Evolutionary conservation across 2,797 vertebrate genomes (phyloP).

Genomic region (Cirrhinus mrigala): DNA sequence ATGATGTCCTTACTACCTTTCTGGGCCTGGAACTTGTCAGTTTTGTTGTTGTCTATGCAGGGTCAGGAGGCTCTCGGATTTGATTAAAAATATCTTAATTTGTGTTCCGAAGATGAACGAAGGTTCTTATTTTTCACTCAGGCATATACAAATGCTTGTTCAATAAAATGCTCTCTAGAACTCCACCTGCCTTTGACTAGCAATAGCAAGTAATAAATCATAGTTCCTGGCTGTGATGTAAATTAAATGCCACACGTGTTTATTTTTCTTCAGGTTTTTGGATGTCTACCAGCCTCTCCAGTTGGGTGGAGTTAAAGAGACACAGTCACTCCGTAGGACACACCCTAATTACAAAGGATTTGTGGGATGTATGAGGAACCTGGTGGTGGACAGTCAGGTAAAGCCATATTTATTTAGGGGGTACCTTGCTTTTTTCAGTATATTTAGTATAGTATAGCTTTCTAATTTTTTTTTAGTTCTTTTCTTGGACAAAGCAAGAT

Average conservation of each 20-base stretch:
- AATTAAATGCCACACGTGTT: background rate
- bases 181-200: background rate
- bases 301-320: conserved; percentile 86
- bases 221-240: background rate
- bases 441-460: background rate
- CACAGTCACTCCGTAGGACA: conserved; percentile 65
- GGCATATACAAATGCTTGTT: background rate
- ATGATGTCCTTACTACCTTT: too few species aligned
- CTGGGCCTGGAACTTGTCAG: too few species aligned
- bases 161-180: background rate
- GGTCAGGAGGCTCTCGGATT: too few species aligned
- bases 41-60: too few species aligned
- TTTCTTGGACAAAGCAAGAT: background rate
- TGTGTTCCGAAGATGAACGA: too few species aligned
- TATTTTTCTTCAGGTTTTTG: conserved; percentile 73
- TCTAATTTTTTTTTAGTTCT: too few species aligned
- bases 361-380: conserved; percentile 86
- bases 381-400: conserved; percentile 88
- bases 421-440: background rate
- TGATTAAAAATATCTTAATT: too few species aligned
- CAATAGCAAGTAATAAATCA: background rate
- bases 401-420: background rate
- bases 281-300: conserved; percentile 87
- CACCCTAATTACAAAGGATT: conserved; percentile 78
- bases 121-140: background rate